A percentile compares a stretch with the other conserved stretches of the same genome.
phyloP scores from a whole-genome alignment of 23 tunicate genomes.

The Phallusia fumigata region DNA sequence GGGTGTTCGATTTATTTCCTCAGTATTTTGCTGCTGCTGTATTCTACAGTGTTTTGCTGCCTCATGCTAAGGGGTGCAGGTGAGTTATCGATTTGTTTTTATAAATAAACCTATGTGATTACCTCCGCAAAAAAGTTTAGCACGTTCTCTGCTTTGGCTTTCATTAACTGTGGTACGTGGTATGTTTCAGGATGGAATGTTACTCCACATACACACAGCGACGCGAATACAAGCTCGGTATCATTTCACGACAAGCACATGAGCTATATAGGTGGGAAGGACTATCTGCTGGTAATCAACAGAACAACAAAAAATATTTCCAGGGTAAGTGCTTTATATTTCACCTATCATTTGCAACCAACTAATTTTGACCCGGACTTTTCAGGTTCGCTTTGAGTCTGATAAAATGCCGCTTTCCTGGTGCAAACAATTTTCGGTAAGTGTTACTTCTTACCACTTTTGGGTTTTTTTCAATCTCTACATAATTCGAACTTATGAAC shows the following conservation, averaged over 20 bases:
- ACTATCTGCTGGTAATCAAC: constrained; percentile 23
- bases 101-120: no score
- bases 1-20: no score
- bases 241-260: constrained; percentile 4
- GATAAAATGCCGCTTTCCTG: not conserved
- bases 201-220: not conserved
- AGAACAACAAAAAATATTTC: not conserved
- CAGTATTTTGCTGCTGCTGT: no score
- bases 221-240: not conserved
- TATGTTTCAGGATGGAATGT: not conserved
- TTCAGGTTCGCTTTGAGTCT: not conserved
- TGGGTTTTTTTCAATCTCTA: not conserved
- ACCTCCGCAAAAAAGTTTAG: no score
- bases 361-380: not conserved
- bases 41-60: no score
- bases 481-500: not conserved
- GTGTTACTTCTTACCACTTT: not conserved
- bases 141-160: no score
- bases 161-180: no score
- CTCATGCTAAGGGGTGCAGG: no score
- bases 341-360: not conserved
- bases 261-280: constrained; percentile 14
- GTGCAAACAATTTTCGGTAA: not conserved
- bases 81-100: no score
- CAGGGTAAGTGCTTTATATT: not conserved